A percentile compares a stretch with the other conserved stretches of the same genome.
phyloP scores from a whole-genome alignment of 1,140 invertebrate genomes.

The Dinothrombium tinctorium region DNA sequence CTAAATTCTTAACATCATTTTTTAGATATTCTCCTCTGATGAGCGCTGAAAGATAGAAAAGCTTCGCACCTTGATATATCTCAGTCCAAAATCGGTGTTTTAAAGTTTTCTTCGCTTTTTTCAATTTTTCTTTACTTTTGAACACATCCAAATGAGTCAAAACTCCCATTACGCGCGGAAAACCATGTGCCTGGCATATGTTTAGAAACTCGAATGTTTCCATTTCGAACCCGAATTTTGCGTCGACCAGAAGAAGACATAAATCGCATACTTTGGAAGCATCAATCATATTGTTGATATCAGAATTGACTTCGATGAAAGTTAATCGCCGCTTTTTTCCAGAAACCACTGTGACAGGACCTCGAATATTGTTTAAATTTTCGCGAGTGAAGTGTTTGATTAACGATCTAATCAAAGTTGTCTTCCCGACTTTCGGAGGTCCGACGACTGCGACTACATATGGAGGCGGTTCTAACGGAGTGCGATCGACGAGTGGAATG shows the following conservation, averaged over 20 bases:
- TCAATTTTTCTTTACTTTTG: constrained; percentile 60
- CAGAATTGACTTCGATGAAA: constrained; percentile 93
- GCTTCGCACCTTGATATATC: constrained; percentile 64
- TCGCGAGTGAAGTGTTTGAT: constrained; percentile 77
- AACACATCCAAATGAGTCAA: constrained; percentile 88
- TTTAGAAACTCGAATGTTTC: constrained; percentile 98
- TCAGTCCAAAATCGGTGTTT: constrained; percentile 98
- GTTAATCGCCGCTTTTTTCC: constrained; percentile 78
- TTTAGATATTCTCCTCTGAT: constrained; percentile 60
- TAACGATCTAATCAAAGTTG: constrained; percentile 67
- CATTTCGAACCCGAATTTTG: constrained; percentile 98
- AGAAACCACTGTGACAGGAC: constrained; percentile 68
- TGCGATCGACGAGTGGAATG: constrained; percentile 72
- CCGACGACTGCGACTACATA: constrained; percentile 84
- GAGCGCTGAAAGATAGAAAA: constrained; percentile 81
- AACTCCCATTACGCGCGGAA: constrained; percentile 93
- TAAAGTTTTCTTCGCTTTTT: constrained; percentile 73
- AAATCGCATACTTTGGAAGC: constrained; percentile 95
- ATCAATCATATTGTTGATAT: constrained; percentile 97
- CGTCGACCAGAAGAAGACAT: constrained; percentile 70
- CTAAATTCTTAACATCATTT: constrained; percentile 86
- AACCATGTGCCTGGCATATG: constrained; percentile 94
- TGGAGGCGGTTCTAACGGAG: constrained; percentile 59
- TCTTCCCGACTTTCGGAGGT: constrained; percentile 92
- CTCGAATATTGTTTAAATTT: constrained; percentile 61